These are phyloP conservation scores for Nephrotoma guestfalica DNA, from an alignment of 2,888 invertebrate species.

Conservation along the genomic window DNA sequence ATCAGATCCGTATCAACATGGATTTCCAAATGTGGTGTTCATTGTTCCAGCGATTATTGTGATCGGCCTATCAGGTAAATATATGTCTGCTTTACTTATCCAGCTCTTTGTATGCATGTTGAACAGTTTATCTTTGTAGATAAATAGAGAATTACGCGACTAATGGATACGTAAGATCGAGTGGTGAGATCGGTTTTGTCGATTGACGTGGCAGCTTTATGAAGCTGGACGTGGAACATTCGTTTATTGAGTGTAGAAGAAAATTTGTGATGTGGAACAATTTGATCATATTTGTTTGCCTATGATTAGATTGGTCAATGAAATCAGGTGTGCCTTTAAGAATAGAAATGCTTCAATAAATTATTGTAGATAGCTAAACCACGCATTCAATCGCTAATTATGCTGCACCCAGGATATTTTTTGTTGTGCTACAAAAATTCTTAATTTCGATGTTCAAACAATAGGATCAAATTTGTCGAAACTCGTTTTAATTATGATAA, in stretches of 20 bases:
- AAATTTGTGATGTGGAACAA: neutral
- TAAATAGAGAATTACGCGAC: neutral
- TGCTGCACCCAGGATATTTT: no score
- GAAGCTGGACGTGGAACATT: neutral
- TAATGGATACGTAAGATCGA: neutral
- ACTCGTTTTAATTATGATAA: no score
- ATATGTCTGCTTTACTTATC: constrained; percentile 5
- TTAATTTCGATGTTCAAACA: no score
- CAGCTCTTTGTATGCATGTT: neutral
- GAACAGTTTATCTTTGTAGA: neutral
- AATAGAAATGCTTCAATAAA: no score
- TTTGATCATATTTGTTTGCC: no score
- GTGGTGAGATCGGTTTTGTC: neutral
- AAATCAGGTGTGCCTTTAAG: no score
- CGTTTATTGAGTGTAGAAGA: neutral
- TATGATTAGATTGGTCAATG: no score
- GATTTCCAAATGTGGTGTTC: constrained; percentile 77
- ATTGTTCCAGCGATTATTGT: constrained; percentile 72
- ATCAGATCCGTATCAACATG: constrained; percentile 68
- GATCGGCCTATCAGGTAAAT: constrained; percentile 61
- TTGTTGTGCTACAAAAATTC: no score
- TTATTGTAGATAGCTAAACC: no score
- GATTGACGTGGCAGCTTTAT: neutral
- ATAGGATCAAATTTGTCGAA: no score
- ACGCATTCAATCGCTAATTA: no score